Base-by-base conservation (phyloP, 2,113 vertebrate genomes). In the Oryzias melastigma region DNA sequence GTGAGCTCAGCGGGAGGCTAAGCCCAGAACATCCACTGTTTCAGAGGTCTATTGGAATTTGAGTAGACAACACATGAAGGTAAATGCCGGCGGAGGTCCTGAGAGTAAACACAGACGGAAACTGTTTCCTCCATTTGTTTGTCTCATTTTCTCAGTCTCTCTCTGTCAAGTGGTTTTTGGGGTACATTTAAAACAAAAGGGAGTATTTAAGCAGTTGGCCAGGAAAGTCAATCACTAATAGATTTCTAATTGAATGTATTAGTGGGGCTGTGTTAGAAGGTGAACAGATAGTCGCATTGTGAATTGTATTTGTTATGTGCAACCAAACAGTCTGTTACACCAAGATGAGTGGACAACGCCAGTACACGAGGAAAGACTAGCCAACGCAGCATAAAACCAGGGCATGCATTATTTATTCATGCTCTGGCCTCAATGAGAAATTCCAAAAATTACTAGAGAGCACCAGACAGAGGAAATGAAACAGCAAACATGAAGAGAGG, bases 11-110 rank as follows among this genome's bases (percentile, higher is more conserved):
- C 20, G 6, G 83, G 84, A 65, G 78, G 64, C 78, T 87, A 82
- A 86, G 61, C 67, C 67, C 65, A 77, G 80, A 87, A 85, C 85
- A 85, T 87, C 80, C 81, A 73, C 74, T 77, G 45, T 87, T 87
- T 86, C 75, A 79, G 51, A 5, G 57, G 53, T 69, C 75, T 78
- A 76, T 78, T 78, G 77, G 71, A 82, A 79, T 79, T 48, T 70
- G 77, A 85, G 78, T 72, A 68, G 67, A 67, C 70, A 59, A 70
- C 22, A 58, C 45, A 22, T 63, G 49, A 51, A 67, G 51, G 35
- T 59, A 56, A 25, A 44, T 17, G 46, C 52, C n/a, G 52, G 50
- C 61, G 20, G 57, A 65, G 58, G 69, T 58, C 58, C 67, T 58
- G 46, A 69, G 46, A 57, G 52, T 58, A 44, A 73, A 79, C 58